A percentile compares a stretch with the other conserved stretches of the same genome.
Conservation (phyloP, 2,888 invertebrate genomes). For the Drosophila pegasa region DNA sequence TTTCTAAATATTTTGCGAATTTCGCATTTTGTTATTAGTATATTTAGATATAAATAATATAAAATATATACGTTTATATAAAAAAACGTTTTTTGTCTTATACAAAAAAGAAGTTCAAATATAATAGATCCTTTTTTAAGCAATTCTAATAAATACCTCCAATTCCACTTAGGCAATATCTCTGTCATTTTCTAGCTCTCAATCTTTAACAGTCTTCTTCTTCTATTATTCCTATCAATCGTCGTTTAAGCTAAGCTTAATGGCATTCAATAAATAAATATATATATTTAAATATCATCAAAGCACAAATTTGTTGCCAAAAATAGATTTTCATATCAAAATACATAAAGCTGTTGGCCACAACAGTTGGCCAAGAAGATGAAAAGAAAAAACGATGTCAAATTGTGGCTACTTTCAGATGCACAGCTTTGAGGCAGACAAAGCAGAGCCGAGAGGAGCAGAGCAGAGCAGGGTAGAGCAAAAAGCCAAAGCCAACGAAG, state of each 20-base stretch:
- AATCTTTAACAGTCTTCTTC: too few species aligned
- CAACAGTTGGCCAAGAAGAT: constrained; percentile 22
- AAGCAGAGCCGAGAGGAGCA: constrained; percentile 6
- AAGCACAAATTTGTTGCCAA: constrained; percentile 23
- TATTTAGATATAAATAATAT: too few species aligned
- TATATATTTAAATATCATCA: constrained; percentile 14
- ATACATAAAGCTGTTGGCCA: constrained; percentile 39
- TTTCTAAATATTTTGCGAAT: too few species aligned
- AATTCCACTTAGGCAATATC: background rate
- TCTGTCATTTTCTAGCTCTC: background rate
- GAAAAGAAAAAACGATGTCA: constrained; percentile 22
- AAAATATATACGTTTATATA: too few species aligned
- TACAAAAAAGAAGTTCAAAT: too few species aligned
- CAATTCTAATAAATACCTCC: background rate
- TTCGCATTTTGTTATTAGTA: too few species aligned
- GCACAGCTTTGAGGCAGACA: constrained; percentile 34
- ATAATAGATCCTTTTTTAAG: too few species aligned
- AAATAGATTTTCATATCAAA: constrained; percentile 31
- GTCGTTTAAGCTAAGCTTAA: background rate
- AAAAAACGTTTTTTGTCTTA: too few species aligned
- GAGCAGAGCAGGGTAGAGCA: background rate
- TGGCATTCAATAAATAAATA: constrained; percentile 2
- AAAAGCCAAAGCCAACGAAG: constrained; percentile 32
- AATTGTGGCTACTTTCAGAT: constrained; percentile 64
- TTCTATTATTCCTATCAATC: constrained; percentile 4